phyloP scores from a whole-genome alignment of 1,140 invertebrate genomes.

The Drosophila suzukii region DNA sequence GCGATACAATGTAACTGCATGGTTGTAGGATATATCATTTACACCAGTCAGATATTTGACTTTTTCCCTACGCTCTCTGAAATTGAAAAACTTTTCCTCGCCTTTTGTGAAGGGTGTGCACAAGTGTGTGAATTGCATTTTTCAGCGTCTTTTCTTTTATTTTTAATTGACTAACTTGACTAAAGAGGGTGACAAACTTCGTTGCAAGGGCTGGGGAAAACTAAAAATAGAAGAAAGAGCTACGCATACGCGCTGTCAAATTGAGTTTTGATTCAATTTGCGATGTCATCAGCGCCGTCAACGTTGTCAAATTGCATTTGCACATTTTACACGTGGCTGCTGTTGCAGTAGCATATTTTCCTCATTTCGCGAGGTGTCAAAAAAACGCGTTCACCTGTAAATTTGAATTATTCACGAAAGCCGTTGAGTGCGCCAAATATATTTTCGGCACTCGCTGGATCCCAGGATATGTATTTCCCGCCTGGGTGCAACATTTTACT shows the following conservation, averaged over 20 bases:
- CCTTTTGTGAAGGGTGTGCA: conserved; percentile 1
- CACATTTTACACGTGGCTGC: conserved; percentile 61
- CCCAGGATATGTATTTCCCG: conserved; percentile 1
- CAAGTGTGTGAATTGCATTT: conserved; percentile 10
- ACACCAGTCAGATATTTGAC: conserved; percentile 68
- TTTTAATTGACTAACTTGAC: conserved; percentile 47
- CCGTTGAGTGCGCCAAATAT: conserved; percentile 2
- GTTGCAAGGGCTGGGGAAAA: neutral
- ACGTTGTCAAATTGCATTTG: conserved; percentile 69
- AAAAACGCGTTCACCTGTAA: conserved; percentile 39
- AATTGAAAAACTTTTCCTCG: conserved; percentile 66
- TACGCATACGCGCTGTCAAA: conserved; percentile 29
- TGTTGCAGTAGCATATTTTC: conserved; percentile 32
- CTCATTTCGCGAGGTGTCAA: conserved; percentile 40
- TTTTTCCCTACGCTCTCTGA: conserved; percentile 45
- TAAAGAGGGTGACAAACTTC: conserved; percentile 19
- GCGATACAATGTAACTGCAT: conserved; percentile 36
- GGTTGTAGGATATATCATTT: conserved; percentile 58
- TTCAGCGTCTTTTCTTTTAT: conserved; percentile 16
- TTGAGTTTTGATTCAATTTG: conserved; percentile 53
- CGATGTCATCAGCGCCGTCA: conserved; percentile 30
- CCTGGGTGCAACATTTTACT: neutral
- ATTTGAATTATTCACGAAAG: conserved; percentile 36
- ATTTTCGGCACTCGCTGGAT: conserved; percentile 2
- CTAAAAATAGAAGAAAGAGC: no score